Percentiles rank a stretch among this genome's conserved stretches.
These are phyloP conservation scores for Coenobita brevimanus DNA, from an alignment of 1,140 invertebrate genomes.

Conservation along the genomic window DNA sequence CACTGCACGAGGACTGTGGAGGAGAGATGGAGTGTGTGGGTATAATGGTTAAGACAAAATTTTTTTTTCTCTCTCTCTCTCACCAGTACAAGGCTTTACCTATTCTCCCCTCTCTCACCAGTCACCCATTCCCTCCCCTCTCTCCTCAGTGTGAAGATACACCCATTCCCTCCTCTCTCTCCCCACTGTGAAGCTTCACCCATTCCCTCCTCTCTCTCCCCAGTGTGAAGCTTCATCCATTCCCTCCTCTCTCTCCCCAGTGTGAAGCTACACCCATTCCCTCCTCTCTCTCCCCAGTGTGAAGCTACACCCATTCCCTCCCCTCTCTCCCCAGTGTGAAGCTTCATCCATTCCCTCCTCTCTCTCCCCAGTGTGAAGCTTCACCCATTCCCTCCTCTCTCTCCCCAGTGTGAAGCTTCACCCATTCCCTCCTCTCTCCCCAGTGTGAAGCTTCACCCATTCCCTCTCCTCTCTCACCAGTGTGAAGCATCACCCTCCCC, in stretches of 20 bases:
- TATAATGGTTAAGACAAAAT: too few relatives aligned
- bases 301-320: neutral
- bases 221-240: neutral
- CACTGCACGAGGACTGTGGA: constrained; percentile 55
- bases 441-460: neutral
- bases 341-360: neutral
- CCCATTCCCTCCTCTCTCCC: neutral
- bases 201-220: neutral
- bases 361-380: too few relatives aligned
- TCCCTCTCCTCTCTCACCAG: neutral
- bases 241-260: neutral
- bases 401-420: neutral
- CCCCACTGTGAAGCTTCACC: neutral
- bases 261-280: neutral
- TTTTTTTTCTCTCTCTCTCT: too few relatives aligned
- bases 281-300: neutral
- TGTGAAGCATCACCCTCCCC: too few relatives aligned
- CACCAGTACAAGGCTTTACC: too few relatives aligned
- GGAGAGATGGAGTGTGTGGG: too few relatives aligned
- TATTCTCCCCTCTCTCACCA: neutral
- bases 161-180: neutral
- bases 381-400: neutral
- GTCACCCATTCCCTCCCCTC: neutral
- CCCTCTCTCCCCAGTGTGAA: neutral
- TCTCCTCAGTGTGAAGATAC: neutral